Evolutionary conservation across 2,797 vertebrate genomes (phyloP).

Genomic region (Enteromius trimaculatus): DNA sequence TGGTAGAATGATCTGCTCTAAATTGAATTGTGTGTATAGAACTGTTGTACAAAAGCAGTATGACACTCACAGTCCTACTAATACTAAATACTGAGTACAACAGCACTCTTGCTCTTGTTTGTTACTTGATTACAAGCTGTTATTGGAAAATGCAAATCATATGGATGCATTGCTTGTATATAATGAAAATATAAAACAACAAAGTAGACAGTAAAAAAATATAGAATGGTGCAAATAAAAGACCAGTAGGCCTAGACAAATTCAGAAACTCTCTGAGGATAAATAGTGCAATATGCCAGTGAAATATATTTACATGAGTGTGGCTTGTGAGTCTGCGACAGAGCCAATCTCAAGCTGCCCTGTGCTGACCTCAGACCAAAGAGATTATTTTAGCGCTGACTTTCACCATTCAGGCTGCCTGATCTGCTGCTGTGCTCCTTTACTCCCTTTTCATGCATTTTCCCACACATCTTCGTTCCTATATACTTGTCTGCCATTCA

Average conservation of each 20-base stretch:
- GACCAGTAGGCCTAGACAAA: neutral
- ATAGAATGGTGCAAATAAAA: neutral
- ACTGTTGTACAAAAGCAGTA: neutral
- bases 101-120: neutral
- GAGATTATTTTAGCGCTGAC: constrained; percentile 79
- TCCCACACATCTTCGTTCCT: constrained; percentile 58
- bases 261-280: constrained; percentile 52
- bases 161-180: no score
- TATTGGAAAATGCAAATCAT: neutral
- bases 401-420: constrained; percentile 75
- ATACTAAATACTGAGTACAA: neutral
- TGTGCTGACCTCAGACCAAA: constrained; percentile 72
- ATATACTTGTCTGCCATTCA: constrained; percentile 67
- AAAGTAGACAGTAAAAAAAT: neutral
- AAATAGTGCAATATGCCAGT: constrained; percentile 13
- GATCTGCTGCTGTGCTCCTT: constrained; percentile 71
- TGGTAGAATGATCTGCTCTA: neutral
- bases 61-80: neutral
- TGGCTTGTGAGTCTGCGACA: constrained; percentile 69
- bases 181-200: neutral
- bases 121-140: neutral
- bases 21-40: neutral
- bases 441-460: constrained; percentile 51
- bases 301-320: constrained; percentile 29
- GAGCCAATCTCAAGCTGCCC: constrained; percentile 75